Base-by-base conservation (phyloP, 2,797 vertebrate species). In the Enteromius trimaculatus region DNA sequence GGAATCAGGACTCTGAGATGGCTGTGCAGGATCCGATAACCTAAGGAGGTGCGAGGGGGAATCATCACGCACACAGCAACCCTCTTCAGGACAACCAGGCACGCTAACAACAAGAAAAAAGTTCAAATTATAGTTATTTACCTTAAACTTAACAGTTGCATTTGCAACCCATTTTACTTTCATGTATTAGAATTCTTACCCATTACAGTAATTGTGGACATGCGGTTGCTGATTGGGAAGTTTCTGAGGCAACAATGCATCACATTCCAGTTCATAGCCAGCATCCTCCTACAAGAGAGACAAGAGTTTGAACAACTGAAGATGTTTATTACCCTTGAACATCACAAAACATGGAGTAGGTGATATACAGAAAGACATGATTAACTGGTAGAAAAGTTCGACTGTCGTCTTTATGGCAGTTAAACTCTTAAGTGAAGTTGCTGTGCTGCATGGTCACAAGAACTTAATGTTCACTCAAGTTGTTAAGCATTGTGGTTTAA, bases 1-100 rank as follows among this genome's bases (percentile, higher is more conserved):
- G 42, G 80, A 49, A 6, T 93, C 90, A 65, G 89, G 93, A 79
- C 49, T 51, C 4, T 87, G 88, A 80, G 64, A 90, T 66, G 83
- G 91, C 19, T 51, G 90, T 90, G 69, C 92, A 51, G 70, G 93
- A 80, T 94, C 89, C 8, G 55, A 70, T 66, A 94, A 92, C 10
- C 92, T 88, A 42, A 96, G 93, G 77, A 96, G 93, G 87, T 95
- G 96, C 76, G 92, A 89, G 31, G 93, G 92, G 72, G 95, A 95
- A 86, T 95, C 95, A 71, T 96, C 93, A 0, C 95, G 92, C 79
- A 92, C 90, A 90, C 94, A 95, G 60, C 93, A 92, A 44, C 76
- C 89, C 37, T 94, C 94, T 11, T 94, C 94, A 10, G 90, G 89
- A 72, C 79, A 90, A 78, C 88, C 89, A 21, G 91, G 85, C 42